Percentiles rank a stretch among this genome's conserved stretches.
Conservation (phyloP, 1,140 invertebrate genomes). For the Brachionus angularis region DNA sequence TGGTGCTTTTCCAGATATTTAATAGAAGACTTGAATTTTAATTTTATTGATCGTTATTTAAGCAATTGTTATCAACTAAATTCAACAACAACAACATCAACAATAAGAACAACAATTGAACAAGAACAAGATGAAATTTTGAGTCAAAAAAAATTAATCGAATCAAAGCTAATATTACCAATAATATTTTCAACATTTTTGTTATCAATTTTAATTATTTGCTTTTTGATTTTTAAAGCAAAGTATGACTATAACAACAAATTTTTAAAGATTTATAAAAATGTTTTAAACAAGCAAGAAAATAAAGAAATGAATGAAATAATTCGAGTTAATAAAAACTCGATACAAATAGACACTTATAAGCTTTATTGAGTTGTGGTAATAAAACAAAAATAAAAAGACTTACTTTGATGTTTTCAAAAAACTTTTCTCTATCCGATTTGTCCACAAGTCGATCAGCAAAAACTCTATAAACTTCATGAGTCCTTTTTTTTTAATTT, state of each 20-base stretch:
- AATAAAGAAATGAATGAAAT: too few species aligned
- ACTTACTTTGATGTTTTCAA: constrained; percentile 4
- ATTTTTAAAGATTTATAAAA: constrained; percentile 1
- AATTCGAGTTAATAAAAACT: too few species aligned
- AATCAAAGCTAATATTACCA: background rate
- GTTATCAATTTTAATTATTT: background rate
- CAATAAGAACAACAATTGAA: background rate
- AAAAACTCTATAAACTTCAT: constrained; percentile 58
- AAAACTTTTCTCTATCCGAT: constrained; percentile 46
- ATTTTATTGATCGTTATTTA: too few species aligned
- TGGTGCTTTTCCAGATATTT: too few species aligned
- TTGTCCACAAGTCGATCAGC: constrained; percentile 57
- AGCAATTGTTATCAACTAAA: too few species aligned
- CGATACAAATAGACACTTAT: background rate
- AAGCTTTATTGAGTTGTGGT: background rate
- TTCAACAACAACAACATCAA: background rate
- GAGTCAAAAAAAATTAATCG: constrained; percentile 2
- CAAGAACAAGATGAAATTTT: background rate
- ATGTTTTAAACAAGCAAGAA: too few species aligned
- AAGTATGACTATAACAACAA: background rate
- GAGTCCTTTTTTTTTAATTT: constrained; percentile 47
- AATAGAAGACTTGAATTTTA: too few species aligned
- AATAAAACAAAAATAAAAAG: background rate
- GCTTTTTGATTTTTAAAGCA: background rate
- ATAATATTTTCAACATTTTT: background rate